Evolutionary conservation across 2,888 invertebrate genomes (phyloP), one percentile per base, ranked within the genome.

Genomic region (Phalera bucephala): DNA sequence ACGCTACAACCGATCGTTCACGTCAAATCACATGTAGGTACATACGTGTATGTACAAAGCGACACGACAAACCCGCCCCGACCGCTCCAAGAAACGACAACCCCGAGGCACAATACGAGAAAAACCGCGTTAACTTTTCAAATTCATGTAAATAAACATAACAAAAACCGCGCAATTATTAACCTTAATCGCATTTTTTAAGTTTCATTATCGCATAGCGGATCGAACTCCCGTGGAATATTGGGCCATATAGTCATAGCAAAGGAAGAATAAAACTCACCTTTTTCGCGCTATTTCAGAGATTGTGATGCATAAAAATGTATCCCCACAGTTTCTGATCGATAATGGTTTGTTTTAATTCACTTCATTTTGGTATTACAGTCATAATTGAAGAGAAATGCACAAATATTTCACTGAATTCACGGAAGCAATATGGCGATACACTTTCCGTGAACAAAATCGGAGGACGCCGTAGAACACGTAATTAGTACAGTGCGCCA

Each of bases 141-240:
- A 89, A 88, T 87, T 87, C 88, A 87, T 88, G 89, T 89, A 89
- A 89, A 90, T 88, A 89, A 90, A 88, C 89, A 90, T 86, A 88
- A 89, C 87, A 87, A 89, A 88, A 90, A 88, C 84, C 90, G 90
- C 79, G 90, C 90, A 90, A 91, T 90, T 90, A 90, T 91, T 89
- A 89, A 88, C 90, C 90, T 90, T 91, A 91, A 90, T 90, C 88
- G 83, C 90, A 85, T 89, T 89, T 90, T 90, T 88, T 90, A 91
- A 90, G 90, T 90, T 89, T 90, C 90, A 90, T 90, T 90, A 90
- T 90, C 90, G 90, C 90, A 88, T 89, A 90, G 89, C 90, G 89
- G 87, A 88, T 88, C 88, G 88, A 90, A 89, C 86, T 87, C 89
- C 86, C 85, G 90, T 88, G 89, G 90, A 90, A 91, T 90, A 90